phyloP scores from a whole-genome alignment of 2,888 invertebrate species.

The Synanthedon formicaeformis region DNA sequence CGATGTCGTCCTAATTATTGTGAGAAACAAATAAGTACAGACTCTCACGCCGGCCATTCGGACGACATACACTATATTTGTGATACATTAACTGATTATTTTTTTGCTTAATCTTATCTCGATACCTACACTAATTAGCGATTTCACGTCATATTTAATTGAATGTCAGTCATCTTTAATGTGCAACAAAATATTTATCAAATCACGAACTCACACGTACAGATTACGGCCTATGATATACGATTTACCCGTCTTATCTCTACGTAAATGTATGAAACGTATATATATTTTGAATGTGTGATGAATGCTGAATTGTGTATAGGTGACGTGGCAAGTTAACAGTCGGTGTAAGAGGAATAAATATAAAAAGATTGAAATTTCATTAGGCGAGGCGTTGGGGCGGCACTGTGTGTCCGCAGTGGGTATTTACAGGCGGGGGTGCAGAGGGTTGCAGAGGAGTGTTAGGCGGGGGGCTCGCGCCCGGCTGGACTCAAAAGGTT shows the following conservation, averaged over 20 bases:
- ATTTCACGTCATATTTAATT: neutral
- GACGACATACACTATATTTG: too few relatives aligned
- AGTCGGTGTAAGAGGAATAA: conserved; percentile 22
- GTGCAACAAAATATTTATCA: neutral
- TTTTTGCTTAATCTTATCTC: too few relatives aligned
- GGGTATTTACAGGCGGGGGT: conserved; percentile 38
- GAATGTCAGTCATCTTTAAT: neutral
- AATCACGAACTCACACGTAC: conserved; percentile 3
- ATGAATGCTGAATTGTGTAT: conserved; percentile 25
- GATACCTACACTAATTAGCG: neutral
- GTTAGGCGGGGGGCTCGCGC: conserved; percentile 35
- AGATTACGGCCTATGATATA: conserved; percentile 8
- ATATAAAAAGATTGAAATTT: conserved; percentile 62
- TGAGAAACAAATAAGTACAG: too few relatives aligned
- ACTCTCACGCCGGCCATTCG: too few relatives aligned
- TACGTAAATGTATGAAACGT: neutral
- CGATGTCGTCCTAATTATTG: too few relatives aligned
- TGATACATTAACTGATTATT: too few relatives aligned
- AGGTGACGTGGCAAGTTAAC: conserved; percentile 18
- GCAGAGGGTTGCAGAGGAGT: conserved; percentile 9
- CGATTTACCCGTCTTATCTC: conserved; percentile 2
- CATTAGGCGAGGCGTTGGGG: conserved; percentile 66
- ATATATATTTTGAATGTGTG: neutral
- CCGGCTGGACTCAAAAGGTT: conserved; percentile 65
- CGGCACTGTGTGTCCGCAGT: conserved; percentile 55